phyloP scores from a whole-genome alignment of 2,113 vertebrate species.

The Malurus elegans region DNA sequence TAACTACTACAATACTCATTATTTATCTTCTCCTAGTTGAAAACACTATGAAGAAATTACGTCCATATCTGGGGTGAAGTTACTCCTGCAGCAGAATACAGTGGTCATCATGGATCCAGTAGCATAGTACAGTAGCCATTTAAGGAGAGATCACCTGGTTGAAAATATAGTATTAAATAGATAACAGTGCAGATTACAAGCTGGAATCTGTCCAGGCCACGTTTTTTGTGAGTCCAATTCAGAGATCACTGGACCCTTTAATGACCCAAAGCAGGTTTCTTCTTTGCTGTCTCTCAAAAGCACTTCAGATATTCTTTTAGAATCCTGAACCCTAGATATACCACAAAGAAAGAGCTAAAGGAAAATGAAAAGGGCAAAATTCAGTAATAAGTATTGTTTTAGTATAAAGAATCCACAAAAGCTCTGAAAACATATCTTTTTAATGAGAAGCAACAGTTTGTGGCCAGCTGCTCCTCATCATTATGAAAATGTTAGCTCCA shows the following conservation, averaged over 20 bases:
- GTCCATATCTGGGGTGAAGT: neutral
- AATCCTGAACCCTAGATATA: neutral
- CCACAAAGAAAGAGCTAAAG: neutral
- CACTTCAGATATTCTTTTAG: neutral
- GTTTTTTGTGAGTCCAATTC: neutral
- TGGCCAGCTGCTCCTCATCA: slow-evolving; percentile 60
- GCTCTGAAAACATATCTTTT: slow-evolving; percentile 55
- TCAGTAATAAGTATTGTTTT: slow-evolving; percentile 40
- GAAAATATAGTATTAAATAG: neutral
- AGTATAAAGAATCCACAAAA: slow-evolving; percentile 57
- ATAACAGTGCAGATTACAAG: neutral
- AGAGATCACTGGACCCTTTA: neutral
- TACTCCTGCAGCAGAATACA: neutral
- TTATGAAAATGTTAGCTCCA: slow-evolving; percentile 48
- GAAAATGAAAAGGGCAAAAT: slow-evolving; percentile 56
- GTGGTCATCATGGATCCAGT: neutral
- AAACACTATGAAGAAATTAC: neutral
- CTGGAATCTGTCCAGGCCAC: neutral
- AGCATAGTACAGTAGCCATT: neutral
- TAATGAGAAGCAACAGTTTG: slow-evolving; percentile 66
- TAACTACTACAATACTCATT: neutral
- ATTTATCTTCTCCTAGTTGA: neutral
- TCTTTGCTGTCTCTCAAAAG: neutral
- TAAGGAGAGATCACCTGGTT: neutral
- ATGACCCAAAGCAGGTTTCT: neutral